phyloP scores from a whole-genome alignment of 2,797 vertebrate species.

The Diplodus sargus region DNA sequence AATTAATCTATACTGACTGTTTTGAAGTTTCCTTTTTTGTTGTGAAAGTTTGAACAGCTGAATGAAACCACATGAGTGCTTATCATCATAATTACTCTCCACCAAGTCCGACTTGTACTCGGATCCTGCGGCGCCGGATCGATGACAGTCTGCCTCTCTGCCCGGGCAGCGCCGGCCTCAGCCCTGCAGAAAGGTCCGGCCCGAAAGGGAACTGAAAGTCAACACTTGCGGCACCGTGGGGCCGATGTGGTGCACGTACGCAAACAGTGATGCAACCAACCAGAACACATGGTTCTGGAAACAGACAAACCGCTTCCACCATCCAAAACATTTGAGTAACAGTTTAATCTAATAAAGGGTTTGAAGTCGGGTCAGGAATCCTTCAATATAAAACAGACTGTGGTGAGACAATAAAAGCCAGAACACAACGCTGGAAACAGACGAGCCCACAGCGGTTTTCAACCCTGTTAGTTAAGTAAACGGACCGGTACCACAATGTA shows the following conservation, averaged over 20 bases:
- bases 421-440: not conserved
- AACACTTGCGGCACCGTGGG: not conserved
- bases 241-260: not conserved
- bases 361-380: conserved; percentile 2
- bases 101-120: not conserved
- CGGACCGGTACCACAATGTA: not conserved
- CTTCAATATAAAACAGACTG: not conserved
- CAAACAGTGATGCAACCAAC: not conserved
- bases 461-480: not conserved
- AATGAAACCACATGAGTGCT: not conserved
- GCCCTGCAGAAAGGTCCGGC: conserved; percentile 26
- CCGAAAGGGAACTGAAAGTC: conserved; percentile 21
- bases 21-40: not conserved
- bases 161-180: conserved; percentile 3
- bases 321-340: not conserved
- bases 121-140: not conserved
- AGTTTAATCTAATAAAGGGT: not conserved
- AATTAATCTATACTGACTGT: too few species aligned
- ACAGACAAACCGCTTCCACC: not conserved
- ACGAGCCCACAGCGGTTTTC: not conserved
- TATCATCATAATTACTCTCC: not conserved
- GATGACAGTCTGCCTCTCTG: too few species aligned
- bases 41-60: not conserved
- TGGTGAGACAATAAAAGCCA: not conserved
- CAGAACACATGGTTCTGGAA: not conserved